Percentiles rank a stretch among this genome's conserved stretches.
Conservation (phyloP, 2,113 vertebrate genomes). For the Silurus meridionalis region DNA sequence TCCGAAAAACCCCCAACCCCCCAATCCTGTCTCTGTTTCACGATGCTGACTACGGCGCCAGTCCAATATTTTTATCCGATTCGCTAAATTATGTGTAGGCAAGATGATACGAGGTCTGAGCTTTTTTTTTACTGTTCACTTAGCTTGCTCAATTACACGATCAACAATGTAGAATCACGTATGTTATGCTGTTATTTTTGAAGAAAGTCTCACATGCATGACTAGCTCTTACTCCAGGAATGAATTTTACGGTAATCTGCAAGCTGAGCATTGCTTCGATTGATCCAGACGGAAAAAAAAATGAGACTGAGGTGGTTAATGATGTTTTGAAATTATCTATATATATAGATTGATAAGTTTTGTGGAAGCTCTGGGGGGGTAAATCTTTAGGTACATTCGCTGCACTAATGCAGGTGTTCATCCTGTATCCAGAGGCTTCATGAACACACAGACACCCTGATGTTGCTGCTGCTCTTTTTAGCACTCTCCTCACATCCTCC, state of each 20-base stretch:
- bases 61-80: conserved; percentile 13
- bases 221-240: conserved; percentile 10
- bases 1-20: background rate
- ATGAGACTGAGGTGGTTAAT: conserved; percentile 41
- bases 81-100: conserved; percentile 4
- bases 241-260: background rate
- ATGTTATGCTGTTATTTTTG: background rate
- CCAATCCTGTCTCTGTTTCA: conserved; percentile 43
- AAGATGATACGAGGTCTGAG: background rate
- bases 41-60: conserved; percentile 5
- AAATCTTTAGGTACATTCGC: background rate
- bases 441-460: conserved; percentile 29
- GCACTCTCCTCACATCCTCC: conserved; percentile 61
- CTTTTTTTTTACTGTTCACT: background rate
- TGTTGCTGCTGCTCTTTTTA: conserved; percentile 41
- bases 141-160: background rate
- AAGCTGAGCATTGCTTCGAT: background rate
- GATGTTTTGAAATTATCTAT: background rate
- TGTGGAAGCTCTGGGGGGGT: conserved; percentile 13
- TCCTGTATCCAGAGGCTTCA: conserved; percentile 19
- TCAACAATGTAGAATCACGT: background rate
- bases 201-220: conserved; percentile 22
- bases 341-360: background rate
- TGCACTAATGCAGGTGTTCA: conserved; percentile 25
- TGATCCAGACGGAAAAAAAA: background rate